These are phyloP conservation scores for Drosophila antonietae DNA, from an alignment of 2,888 invertebrate species.

Conservation along the genomic window DNA sequence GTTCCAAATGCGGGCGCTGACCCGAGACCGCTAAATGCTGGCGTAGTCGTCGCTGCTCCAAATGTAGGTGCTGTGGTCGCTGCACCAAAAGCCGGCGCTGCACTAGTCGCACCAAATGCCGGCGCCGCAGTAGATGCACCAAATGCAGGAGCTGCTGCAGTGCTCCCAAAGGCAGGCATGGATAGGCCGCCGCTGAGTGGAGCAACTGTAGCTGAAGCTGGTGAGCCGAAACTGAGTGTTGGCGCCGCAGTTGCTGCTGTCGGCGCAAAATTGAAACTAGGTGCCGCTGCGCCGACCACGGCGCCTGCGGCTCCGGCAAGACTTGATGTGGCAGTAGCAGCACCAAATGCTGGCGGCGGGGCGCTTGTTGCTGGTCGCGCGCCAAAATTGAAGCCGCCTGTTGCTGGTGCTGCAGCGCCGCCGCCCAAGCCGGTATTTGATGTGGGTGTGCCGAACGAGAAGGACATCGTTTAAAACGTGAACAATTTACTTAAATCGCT, in stretches of 20 bases:
- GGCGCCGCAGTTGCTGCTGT: conserved; percentile 38
- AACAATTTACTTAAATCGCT: not conserved
- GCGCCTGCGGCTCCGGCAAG: conserved; percentile 42
- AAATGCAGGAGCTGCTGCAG: conserved; percentile 36
- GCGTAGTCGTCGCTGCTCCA: conserved; percentile 1
- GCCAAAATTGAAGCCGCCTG: conserved; percentile 65
- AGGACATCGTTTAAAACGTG: conserved; percentile 47
- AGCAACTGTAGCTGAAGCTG: conserved; percentile 40
- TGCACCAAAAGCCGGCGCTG: conserved; percentile 52
- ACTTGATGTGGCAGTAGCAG: conserved; percentile 32
- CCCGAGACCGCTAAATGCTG: conserved; percentile 26
- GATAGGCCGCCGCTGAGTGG: conserved; percentile 7
- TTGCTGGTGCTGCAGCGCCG: conserved; percentile 36
- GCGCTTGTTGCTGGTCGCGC: conserved; percentile 56
- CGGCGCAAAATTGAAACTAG: conserved; percentile 38
- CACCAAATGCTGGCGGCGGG: conserved; percentile 59
- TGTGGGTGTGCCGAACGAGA: conserved; percentile 57
- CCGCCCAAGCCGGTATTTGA: conserved; percentile 51
- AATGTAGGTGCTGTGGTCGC: conserved; percentile 36
- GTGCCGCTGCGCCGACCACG: conserved; percentile 25
- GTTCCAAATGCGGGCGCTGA: conserved; percentile 22
- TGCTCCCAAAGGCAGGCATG: conserved; percentile 36
- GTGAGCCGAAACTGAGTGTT: conserved; percentile 64
- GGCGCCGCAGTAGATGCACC: conserved; percentile 31
- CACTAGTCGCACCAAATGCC: conserved; percentile 23